phyloP scores from a whole-genome alignment of 2,113 vertebrate genomes.

The Paracanthobrama guichenoti region DNA sequence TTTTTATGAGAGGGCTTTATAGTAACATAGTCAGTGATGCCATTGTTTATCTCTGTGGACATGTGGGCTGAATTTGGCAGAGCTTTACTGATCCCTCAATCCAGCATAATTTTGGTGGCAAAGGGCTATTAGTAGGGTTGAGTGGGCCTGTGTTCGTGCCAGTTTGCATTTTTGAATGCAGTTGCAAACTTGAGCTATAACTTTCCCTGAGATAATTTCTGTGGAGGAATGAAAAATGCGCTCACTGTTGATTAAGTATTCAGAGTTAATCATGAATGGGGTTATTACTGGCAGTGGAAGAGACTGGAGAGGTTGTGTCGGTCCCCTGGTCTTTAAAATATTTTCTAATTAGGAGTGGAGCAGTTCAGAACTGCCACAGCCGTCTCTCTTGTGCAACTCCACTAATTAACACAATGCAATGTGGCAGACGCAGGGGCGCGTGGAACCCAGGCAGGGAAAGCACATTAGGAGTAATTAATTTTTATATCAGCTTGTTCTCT shows the following conservation, averaged over 20 bases:
- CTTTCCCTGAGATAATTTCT: constrained; percentile 4
- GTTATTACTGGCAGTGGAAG: constrained; percentile 45
- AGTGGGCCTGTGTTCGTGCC: background rate
- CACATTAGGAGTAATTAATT: constrained; percentile 59
- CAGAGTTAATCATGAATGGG: constrained; percentile 40
- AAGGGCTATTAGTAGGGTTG: background rate
- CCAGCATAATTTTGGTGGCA: background rate
- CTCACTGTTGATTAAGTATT: constrained; percentile 39
- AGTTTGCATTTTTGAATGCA: background rate
- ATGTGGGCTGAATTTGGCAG: constrained; percentile 7
- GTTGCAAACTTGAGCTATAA: background rate
- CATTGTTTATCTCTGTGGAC: constrained; percentile 13
- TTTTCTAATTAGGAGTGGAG: constrained; percentile 60
- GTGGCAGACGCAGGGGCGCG: constrained; percentile 42
- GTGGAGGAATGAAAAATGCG: constrained; percentile 2
- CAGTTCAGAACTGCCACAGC: constrained; percentile 45
- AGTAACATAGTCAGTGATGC: background rate
- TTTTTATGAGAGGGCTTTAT: background rate
- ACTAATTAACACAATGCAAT: constrained; percentile 59
- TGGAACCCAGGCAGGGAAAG: constrained; percentile 8
- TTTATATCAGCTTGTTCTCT: constrained; percentile 48
- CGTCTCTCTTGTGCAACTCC: constrained; percentile 47
- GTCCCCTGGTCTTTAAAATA: constrained; percentile 56
- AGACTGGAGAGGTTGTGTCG: constrained; percentile 36
- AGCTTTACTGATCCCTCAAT: background rate